Conservation (phyloP, 2,113 vertebrate species). For the Antechinus flavipes region DNA sequence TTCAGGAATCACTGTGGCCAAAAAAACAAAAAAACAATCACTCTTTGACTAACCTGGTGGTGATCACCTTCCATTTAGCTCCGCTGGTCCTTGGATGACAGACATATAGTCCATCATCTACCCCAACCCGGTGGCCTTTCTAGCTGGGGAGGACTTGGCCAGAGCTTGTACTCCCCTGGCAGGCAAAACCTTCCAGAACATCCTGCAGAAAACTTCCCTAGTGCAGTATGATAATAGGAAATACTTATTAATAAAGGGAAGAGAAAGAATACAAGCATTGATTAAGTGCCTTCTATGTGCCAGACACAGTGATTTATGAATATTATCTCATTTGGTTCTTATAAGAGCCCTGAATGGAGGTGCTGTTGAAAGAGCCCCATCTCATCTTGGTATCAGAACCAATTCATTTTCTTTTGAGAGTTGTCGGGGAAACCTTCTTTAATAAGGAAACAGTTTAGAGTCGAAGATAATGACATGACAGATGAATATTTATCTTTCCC, state of each 20-base stretch:
- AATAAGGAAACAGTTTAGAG: constrained; percentile 34
- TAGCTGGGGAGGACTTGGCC: background rate
- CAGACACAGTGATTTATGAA: background rate
- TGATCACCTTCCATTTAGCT: background rate
- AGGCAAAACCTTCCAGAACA: background rate
- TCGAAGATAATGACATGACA: constrained; percentile 45
- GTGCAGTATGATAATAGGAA: constrained; percentile 43
- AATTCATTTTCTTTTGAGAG: constrained; percentile 40
- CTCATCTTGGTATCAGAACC: constrained; percentile 32
- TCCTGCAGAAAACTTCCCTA: background rate
- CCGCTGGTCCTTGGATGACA: background rate
- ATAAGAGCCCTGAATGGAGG: too few relatives aligned
- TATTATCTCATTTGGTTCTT: background rate
- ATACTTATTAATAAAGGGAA: constrained; percentile 51
- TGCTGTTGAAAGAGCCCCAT: constrained; percentile 34
- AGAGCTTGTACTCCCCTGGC: background rate
- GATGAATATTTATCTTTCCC: constrained; percentile 11
- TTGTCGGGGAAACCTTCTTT: background rate
- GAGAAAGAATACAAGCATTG: background rate
- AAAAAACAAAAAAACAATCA: background rate
- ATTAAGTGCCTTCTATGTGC: background rate
- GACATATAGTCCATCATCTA: background rate
- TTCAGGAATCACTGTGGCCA: background rate
- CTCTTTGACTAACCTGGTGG: background rate
- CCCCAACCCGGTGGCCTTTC: background rate